These are phyloP conservation scores for Stenchaetothrips biformis DNA, from an alignment of 2,888 invertebrate genomes.

Conservation along the genomic window DNA sequence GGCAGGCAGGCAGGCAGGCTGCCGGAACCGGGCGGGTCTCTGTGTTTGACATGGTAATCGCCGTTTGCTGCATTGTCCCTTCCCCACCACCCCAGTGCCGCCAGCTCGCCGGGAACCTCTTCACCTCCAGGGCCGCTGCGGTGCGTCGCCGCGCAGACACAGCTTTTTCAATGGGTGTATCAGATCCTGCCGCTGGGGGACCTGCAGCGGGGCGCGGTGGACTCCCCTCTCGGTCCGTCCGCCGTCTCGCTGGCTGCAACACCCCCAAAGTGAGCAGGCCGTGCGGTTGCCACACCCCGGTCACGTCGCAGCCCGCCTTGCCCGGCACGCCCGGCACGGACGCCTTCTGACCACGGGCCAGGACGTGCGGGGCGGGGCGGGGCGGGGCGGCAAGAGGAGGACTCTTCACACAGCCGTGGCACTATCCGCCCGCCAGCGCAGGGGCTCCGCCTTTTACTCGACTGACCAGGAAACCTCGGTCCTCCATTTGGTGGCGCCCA, in stretches of 20 bases:
- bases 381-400: background rate
- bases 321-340: background rate
- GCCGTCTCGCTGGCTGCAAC: background rate
- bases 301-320: background rate
- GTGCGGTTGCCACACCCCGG: background rate
- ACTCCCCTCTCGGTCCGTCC: background rate
- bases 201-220: too few relatives aligned
- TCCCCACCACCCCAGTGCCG: background rate
- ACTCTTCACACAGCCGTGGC: background rate
- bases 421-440: background rate
- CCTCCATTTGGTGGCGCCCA: conserved; percentile 7
- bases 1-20: background rate
- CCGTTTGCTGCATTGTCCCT: conserved; percentile 8
- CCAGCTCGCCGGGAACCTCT: too few relatives aligned
- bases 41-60: conserved; percentile 22
- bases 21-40: background rate
- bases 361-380: background rate
- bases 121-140: too few relatives aligned
- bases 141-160: too few relatives aligned
- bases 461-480: conserved; percentile 16
- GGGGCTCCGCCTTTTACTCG: background rate
- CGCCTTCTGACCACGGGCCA: background rate
- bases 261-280: background rate
- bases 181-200: too few relatives aligned
- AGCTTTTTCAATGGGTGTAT: too few relatives aligned